Conservation (phyloP, 2,888 invertebrate genomes). For the Mythimna lalbum region DNA sequence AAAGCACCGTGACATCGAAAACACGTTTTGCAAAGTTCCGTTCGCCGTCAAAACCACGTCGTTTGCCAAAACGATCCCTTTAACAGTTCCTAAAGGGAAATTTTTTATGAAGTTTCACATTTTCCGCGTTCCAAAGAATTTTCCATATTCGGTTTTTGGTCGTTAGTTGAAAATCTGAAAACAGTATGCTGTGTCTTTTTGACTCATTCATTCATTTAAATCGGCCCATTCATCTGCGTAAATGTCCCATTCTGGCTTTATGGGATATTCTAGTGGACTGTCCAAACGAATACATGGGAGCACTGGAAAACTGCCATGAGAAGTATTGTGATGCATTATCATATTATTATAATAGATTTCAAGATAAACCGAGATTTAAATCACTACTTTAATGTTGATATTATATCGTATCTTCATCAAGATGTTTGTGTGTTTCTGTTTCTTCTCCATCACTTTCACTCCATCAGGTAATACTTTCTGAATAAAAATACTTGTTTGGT, state of each 20-base stretch:
- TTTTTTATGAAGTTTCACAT: conserved; percentile 25
- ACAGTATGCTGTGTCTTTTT: conserved; percentile 28
- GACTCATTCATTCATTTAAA: conserved; percentile 52
- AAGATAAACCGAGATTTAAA: too few relatives aligned
- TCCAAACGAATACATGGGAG: conserved; percentile 20
- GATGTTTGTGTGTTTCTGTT: too few relatives aligned
- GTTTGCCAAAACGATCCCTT: conserved; percentile 33
- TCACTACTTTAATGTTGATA: too few relatives aligned
- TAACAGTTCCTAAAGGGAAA: conserved; percentile 9
- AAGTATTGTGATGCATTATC: conserved; percentile 10
- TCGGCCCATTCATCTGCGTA: conserved; percentile 54
- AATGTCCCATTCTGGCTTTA: conserved; percentile 52
- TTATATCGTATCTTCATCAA: too few relatives aligned
- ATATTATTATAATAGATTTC: conserved; percentile 10
- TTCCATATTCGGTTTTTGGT: conserved; percentile 28
- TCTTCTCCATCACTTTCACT: too few relatives aligned
- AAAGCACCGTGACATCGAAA: conserved; percentile 26
- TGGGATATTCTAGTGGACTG: conserved; percentile 39
- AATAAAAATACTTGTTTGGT: too few relatives aligned
- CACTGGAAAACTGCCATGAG: conserved; percentile 27
- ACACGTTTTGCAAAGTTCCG: conserved; percentile 33
- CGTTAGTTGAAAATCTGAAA: conserved; percentile 47
- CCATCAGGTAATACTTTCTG: too few relatives aligned
- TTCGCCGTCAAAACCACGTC: conserved; percentile 15
- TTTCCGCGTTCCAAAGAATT: conserved; percentile 12